Percentiles rank a stretch among this genome's conserved stretches.
Conservation (phyloP, 2,797 vertebrate species). For the Lacerta viridis region DNA sequence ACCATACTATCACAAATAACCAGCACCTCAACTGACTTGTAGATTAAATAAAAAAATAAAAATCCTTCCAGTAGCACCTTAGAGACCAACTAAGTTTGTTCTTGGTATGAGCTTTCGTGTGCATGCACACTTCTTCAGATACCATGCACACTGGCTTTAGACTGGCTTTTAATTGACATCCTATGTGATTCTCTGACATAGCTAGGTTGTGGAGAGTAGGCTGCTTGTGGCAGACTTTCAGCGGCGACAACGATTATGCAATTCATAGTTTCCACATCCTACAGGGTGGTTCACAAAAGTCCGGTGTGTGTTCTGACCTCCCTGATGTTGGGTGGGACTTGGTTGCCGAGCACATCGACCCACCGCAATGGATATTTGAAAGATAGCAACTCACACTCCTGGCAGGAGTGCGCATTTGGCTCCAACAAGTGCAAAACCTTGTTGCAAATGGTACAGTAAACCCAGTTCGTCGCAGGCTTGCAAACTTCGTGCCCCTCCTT, state of each 20-base stretch:
- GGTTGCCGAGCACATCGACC: background rate
- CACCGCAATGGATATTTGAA: background rate
- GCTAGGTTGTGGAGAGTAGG: background rate
- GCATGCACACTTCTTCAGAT: too few species aligned
- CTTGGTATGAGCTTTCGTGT: too few species aligned
- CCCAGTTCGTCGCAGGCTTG: conserved; percentile 2
- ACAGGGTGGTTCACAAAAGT: background rate
- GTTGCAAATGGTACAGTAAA: conserved; percentile 2
- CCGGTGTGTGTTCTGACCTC: background rate
- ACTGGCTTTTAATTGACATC: background rate
- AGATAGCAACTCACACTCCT: background rate
- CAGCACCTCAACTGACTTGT: background rate
- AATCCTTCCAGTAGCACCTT: too few species aligned
- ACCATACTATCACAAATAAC: background rate
- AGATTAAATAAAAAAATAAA: too few species aligned
- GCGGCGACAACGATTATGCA: background rate
- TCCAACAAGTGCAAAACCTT: background rate
- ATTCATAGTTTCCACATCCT: background rate
- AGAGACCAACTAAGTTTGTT: too few species aligned
- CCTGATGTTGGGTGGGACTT: background rate
- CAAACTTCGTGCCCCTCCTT: background rate
- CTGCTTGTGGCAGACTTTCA: background rate
- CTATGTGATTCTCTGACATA: background rate
- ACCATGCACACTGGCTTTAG: too few species aligned
- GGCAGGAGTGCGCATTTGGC: conserved; percentile 14